phyloP scores from a whole-genome alignment of 2,113 vertebrate genomes.

The Trachemys scripta region DNA sequence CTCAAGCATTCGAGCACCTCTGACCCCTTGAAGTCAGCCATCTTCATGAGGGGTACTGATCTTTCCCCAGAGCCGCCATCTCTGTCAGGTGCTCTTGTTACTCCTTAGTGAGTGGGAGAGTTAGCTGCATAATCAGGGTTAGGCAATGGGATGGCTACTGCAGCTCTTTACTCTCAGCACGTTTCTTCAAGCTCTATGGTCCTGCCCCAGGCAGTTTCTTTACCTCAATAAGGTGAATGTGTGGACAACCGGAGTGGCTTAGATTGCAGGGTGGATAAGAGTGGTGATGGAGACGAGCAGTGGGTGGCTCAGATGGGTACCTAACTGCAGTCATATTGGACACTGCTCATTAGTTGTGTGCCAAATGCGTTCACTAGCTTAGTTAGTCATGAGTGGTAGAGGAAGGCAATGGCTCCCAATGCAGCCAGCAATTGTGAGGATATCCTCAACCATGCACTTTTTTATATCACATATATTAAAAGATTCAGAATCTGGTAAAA shows the following conservation, averaged over 20 bases:
- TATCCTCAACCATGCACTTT: not conserved
- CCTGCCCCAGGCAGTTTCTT: not conserved
- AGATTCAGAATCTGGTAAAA: conserved; percentile 28
- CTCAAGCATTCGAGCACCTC: not conserved
- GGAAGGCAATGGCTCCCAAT: conserved; percentile 22
- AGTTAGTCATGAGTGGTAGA: conserved; percentile 44
- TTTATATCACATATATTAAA: not conserved
- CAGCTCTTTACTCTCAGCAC: conserved; percentile 55
- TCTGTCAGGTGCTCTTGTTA: conserved; percentile 61
- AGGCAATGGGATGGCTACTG: conserved; percentile 5
- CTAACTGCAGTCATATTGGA: conserved; percentile 48
- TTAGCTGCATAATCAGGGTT: conserved; percentile 58
- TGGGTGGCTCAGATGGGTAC: conserved; percentile 63
- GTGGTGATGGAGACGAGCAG: conserved; percentile 60
- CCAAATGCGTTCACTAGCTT: conserved; percentile 66
- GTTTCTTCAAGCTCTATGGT: conserved; percentile 68
- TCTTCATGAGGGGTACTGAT: not conserved
- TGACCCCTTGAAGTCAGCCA: conserved; percentile 10
- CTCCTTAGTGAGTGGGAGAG: conserved; percentile 54
- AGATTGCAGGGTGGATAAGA: conserved; percentile 67
- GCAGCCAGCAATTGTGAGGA: conserved; percentile 10
- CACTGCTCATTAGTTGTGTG: conserved; percentile 66
- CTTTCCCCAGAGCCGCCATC: not conserved
- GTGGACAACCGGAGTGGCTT: conserved; percentile 66
- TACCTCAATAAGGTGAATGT: not conserved